These are phyloP conservation scores for Neolamprologus tretocephalus DNA, from an alignment of 2,113 vertebrate species.

Conservation along the genomic window DNA sequence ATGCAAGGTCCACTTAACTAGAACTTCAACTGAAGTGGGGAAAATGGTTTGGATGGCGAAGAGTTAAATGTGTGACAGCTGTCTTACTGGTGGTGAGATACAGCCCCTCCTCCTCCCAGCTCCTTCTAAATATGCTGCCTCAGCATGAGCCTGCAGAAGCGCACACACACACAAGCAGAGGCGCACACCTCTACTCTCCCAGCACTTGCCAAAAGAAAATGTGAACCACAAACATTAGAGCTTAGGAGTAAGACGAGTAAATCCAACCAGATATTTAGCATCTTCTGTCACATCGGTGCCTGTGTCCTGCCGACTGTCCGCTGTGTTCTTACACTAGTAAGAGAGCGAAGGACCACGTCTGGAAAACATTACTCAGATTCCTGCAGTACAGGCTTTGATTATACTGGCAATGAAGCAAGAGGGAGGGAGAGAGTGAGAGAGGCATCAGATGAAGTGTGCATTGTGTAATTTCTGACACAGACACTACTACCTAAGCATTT, in stretches of 20 bases:
- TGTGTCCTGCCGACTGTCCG: slow-evolving; percentile 1
- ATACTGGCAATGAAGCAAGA: slow-evolving; percentile 3
- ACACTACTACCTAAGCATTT: neutral
- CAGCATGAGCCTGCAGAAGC: slow-evolving; percentile 45
- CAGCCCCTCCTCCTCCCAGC: slow-evolving; percentile 20
- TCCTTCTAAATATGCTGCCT: slow-evolving; percentile 47
- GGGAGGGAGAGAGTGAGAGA: neutral
- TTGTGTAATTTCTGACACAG: neutral
- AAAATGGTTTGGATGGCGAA: neutral
- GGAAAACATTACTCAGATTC: slow-evolving; percentile 70
- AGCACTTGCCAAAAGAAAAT: neutral
- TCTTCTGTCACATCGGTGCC: neutral
- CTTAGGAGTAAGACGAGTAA: neutral
- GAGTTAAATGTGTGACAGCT: slow-evolving; percentile 53
- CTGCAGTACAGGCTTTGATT: slow-evolving; percentile 49
- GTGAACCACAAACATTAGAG: neutral
- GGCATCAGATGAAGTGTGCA: neutral
- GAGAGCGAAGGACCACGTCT: slow-evolving; percentile 30
- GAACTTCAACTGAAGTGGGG: neutral
- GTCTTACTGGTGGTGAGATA: slow-evolving; percentile 29
- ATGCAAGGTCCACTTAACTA: neutral
- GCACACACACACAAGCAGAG: neutral
- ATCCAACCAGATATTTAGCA: neutral
- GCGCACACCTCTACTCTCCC: neutral
- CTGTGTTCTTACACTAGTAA: neutral